Percentiles rank a stretch among this genome's conserved stretches.
Evolutionary conservation across 1,140 invertebrate species (phyloP).

Genomic region (Heliconius nattereri): DNA sequence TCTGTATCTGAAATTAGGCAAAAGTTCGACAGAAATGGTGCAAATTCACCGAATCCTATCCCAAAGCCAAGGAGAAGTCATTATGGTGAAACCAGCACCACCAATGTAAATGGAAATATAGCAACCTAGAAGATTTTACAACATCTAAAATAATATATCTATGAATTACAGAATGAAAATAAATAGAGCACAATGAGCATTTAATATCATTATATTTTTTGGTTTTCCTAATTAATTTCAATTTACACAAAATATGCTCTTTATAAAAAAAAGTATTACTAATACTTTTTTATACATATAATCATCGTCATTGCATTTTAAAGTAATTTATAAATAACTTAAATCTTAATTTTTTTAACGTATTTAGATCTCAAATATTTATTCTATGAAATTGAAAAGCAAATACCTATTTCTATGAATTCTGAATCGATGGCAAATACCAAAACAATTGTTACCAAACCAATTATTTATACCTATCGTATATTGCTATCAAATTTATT

Average conservation of each 20-base stretch:
- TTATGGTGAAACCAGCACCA: slow-evolving; percentile 61
- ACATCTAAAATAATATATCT: not conserved
- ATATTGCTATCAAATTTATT: not conserved
- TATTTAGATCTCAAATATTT: slow-evolving; percentile 36
- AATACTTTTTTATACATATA: not conserved
- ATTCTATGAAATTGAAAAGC: not conserved
- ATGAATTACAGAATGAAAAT: not conserved
- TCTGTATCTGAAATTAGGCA: slow-evolving; percentile 74
- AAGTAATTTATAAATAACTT: no score
- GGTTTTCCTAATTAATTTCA: not conserved
- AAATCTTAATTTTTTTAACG: not conserved
- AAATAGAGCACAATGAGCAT: not conserved
- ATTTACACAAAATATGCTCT: not conserved
- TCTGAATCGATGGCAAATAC: not conserved
- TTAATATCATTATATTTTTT: not conserved
- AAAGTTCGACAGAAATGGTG: slow-evolving; percentile 67
- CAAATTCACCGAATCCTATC: slow-evolving; percentile 75
- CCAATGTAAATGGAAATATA: slow-evolving; percentile 48
- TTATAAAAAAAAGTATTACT: not conserved
- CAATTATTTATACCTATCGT: not conserved
- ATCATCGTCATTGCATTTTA: not conserved
- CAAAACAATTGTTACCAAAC: not conserved
- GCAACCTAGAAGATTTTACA: slow-evolving; percentile 9
- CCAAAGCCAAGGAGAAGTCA: slow-evolving; percentile 79
- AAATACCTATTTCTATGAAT: not conserved